Base-by-base conservation (phyloP, 2,888 invertebrate genomes). In the Cylloceria caligata region DNA sequence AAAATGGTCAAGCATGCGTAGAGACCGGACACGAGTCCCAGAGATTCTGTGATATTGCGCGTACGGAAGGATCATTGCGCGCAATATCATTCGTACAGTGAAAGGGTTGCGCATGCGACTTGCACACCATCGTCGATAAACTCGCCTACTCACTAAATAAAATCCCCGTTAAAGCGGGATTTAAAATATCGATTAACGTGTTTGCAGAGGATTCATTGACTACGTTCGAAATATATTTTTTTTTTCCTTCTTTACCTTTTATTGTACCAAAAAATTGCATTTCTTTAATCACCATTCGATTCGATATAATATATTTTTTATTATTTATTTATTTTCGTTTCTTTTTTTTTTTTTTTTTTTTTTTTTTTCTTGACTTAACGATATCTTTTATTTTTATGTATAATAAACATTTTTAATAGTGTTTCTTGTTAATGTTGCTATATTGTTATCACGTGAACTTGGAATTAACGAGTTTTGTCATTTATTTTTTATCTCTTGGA, bases 211-310 rank as follows among this genome's bases (percentile, higher is more conserved):
- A 55, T 39, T 39, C 34, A 69, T 36, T 69, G 69, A 69, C n/a
- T 16, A 13, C 13, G 39, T 39, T 27, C 39, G 6, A 27, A 45
- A 36, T 21, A 1, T n/a, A n/a, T n/a, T n/a, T n/a, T n/a, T n/a
- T n/a, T 42, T 67, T 52, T 80, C n/a, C 9, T 88, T 83, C 49
- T 89, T 88, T 88, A 84, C 78, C 69, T 86, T 90, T 90, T 90
- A 90, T 90, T 90, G 90, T 90, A 90, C 90, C 90, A 90, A 90
- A 90, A 90, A 90, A 89, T 89, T 87, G 86, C 87, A 89, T 90
- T 87, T 85, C 84, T 88, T 89, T 86, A 87, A 88, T 89, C 88
- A 87, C 88, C 87, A 86, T 89, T 87, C n/a, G 87, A 88, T 88
- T 89, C 87, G 86, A 89, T 90, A 90, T 90, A 90, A 90, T 90